These are phyloP conservation scores for Craterocephalus amniculus DNA, from an alignment of 2,797 vertebrate genomes.

Conservation along the genomic window DNA sequence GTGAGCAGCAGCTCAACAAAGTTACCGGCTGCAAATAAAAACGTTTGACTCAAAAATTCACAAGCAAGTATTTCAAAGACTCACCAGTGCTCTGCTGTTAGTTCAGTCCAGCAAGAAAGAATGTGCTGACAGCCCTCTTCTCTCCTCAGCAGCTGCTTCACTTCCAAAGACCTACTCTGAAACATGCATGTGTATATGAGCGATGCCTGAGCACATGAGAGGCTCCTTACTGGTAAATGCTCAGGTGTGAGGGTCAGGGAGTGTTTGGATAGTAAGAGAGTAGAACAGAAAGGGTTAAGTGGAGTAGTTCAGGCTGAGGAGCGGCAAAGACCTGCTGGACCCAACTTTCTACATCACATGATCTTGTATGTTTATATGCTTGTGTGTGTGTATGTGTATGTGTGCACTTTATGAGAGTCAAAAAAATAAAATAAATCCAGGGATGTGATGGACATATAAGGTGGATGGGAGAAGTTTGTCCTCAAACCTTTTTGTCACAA, in stretches of 20 bases:
- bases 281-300: not conserved
- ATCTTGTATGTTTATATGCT: not conserved
- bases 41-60: not conserved
- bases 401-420: too few species aligned
- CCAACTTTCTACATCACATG: not conserved
- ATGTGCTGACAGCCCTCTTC: slow-evolving; percentile 40
- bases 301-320: not conserved
- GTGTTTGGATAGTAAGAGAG: not conserved
- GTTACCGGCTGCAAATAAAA: not conserved
- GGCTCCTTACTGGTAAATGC: not conserved
- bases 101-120: slow-evolving; percentile 26
- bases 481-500: not conserved
- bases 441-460: not conserved
- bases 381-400: not conserved
- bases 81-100: slow-evolving; percentile 42
- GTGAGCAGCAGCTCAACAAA: not conserved
- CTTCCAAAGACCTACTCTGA: slow-evolving; percentile 12
- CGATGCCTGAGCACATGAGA: not conserved
- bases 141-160: slow-evolving; percentile 13
- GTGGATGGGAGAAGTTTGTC: not conserved
- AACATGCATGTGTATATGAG: not conserved
- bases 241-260: slow-evolving; percentile 5
- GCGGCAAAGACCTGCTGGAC: not conserved
- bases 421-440: too few species aligned
- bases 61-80: slow-evolving; percentile 19